Base-by-base conservation (phyloP, 2,113 vertebrate genomes). In the Pluvialis apricaria region DNA sequence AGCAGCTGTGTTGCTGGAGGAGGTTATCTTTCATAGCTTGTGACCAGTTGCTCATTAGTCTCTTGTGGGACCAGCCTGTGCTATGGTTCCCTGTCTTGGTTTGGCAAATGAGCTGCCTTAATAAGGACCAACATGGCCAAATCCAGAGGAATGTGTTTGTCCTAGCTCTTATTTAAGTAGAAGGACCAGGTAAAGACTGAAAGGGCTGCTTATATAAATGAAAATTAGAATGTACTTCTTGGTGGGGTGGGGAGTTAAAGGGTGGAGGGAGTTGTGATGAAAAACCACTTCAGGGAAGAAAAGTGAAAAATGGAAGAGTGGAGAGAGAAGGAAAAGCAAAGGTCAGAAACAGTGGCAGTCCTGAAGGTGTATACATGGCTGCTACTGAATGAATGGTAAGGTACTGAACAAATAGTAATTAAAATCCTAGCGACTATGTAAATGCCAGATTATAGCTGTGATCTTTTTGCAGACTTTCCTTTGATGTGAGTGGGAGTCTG, bases 381-480 rank as follows among this genome's bases (percentile, higher is more conserved):
- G 70, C 32, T 86, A 60, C 86, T 89, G 95, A 87, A 91, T 97
- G 94, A 94, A 94, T 29, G 47, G 94, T 34, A 78, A 95, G 88
- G 70, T 44, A 4, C 94, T 95, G 96, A 97, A 77, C 81, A 97
- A 97, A 97, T 90, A 97, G 96, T 94, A 94, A 97, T 94, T 94
- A 96, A 95, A 96, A 94, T 92, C 91, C 92, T 72, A 95, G 93
- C 52, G 89, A 34, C 95, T 97, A 90, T 91, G 95, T 97, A 97
- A 97, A 96, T 97, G 96, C 89, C 94, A 97, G 75, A 91, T 97
- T 85, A 91, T 94, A 95, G 86, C 94, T 95, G 91, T 96, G 97
- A 96, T 97, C 94, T 97, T 97, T 96, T 73, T 85, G 92, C 92
- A 95, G 94, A 47, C 70, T 91, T 82, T 66, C 70, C 70, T 91